Conservation (phyloP, 2,888 invertebrate species). For the Meteorus cinctellus region DNA sequence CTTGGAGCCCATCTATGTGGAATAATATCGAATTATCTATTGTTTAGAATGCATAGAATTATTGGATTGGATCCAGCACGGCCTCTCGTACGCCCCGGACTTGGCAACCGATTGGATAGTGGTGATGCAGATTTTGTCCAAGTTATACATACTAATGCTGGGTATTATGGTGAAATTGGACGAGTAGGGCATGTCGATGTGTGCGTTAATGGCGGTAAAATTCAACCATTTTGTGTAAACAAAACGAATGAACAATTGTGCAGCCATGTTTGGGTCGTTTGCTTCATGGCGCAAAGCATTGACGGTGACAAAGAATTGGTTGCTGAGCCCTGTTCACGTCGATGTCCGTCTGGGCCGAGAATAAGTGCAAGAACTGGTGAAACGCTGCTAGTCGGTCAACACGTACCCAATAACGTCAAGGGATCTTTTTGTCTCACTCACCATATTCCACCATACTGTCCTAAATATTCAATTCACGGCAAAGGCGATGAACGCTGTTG, state of each 20-base stretch:
- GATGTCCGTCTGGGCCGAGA: conserved; percentile 81
- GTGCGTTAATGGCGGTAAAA: conserved; percentile 85
- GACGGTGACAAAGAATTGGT: conserved; percentile 74
- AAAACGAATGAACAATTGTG: conserved; percentile 83
- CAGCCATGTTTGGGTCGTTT: conserved; percentile 87
- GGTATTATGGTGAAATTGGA: conserved; percentile 85
- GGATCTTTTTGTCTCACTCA: conserved; percentile 83
- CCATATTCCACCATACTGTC: conserved; percentile 82
- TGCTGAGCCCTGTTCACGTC: conserved; percentile 83
- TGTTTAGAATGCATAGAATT: conserved; percentile 83
- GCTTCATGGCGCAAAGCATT: conserved; percentile 86
- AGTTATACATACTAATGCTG: conserved; percentile 87
- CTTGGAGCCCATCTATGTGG: conserved; percentile 86
- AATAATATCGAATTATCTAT: conserved; percentile 82
- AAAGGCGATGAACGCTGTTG: conserved; percentile 83
- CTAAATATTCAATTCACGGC: conserved; percentile 73
- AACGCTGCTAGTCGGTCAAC: conserved; percentile 81
- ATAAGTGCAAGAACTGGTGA: conserved; percentile 76
- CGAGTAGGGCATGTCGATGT: conserved; percentile 85
- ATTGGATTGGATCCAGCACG: conserved; percentile 86
- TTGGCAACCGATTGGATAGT: conserved; percentile 79
- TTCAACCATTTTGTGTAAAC: conserved; percentile 84
- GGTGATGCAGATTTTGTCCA: conserved; percentile 86
- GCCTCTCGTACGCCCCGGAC: conserved; percentile 80
- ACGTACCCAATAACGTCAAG: conserved; percentile 81